Evolutionary conservation across 2,113 vertebrate genomes (phyloP), one percentile per base, ranked within the genome.

Genomic region (Pygoscelis adeliae): DNA sequence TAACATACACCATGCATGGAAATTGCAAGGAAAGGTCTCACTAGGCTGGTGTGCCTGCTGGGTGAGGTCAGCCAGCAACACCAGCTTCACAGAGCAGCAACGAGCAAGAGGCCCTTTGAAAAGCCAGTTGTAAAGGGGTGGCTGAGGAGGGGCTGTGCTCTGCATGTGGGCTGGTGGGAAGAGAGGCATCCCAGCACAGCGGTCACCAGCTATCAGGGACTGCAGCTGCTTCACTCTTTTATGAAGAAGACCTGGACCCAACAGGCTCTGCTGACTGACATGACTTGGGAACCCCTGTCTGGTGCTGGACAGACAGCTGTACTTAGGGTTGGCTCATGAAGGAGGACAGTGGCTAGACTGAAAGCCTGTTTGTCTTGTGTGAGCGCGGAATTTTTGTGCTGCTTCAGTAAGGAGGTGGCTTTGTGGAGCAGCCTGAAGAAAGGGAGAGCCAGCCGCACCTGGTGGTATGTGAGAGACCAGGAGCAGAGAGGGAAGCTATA

Each of bases 131-230:
- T 30, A 27, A 50, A 77, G 34, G 38, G 25, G 46, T 30, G 34
- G 42, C 44, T 34, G 61, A 62, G 66, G 71, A 83, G 46, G 19
- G 40, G 23, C 84, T 58, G 55, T 42, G 50, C 38, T 89, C 42
- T 50, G 65, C 47, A 29, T 1, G 0, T 9, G 15, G 62, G 20
- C 61, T 50, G 36, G 17, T 34, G 42, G 81, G 46, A 69, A 25
- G 27, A 47, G 59, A 87, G 25, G 34, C 53, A 67, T 27, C 16
- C 40, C 77, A 82, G 55, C 50, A 46, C 27, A 62, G 26, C 1
- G 0, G 23, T 8, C 59, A 36, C 63, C 78, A 44, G 25, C 46
- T 62, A 3, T 0, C 2, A 3, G 25, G 46, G 19, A 23, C 16
- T 4, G 61, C 61, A 84, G 59, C 69, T 93, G 3, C 69, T 81